Conservation (phyloP, 2,888 invertebrate species). For the Oscheius sp. region DNA sequence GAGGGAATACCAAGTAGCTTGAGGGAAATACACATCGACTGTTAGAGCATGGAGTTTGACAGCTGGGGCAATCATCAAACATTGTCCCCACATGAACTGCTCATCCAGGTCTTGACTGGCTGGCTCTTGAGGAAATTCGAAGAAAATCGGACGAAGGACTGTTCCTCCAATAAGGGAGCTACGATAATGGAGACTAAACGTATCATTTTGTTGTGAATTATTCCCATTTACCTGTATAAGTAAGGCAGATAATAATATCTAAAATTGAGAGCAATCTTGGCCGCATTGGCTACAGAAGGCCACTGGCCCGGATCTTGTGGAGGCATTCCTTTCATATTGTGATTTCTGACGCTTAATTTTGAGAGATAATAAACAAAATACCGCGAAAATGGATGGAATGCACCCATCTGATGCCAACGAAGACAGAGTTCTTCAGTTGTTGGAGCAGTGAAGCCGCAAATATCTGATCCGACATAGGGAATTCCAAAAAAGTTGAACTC, state of each 20-base stretch:
- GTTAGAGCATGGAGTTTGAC: slow-evolving; percentile 44
- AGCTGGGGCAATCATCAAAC: slow-evolving; percentile 63
- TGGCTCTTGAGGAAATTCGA: slow-evolving; percentile 59
- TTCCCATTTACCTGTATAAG: slow-evolving; percentile 41
- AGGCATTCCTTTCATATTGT: slow-evolving; percentile 35
- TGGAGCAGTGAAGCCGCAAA: slow-evolving; percentile 72
- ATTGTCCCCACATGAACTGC: slow-evolving; percentile 65
- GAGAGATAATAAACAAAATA: slow-evolving; percentile 23
- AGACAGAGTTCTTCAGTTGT: slow-evolving; percentile 75
- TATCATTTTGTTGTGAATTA: background rate
- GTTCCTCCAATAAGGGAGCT: slow-evolving; percentile 57
- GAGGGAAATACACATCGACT: slow-evolving; percentile 70
- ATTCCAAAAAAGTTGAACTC: slow-evolving; percentile 70
- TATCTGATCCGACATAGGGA: slow-evolving; percentile 70
- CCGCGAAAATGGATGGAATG: slow-evolving; percentile 64
- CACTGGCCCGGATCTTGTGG: slow-evolving; percentile 54
- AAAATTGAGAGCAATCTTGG: slow-evolving; percentile 44
- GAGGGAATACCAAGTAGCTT: slow-evolving; percentile 70
- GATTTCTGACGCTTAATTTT: too few species aligned
- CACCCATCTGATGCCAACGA: slow-evolving; percentile 75
- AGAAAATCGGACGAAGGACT: slow-evolving; percentile 62
- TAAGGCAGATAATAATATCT: slow-evolving; percentile 55
- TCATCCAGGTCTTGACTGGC: slow-evolving; percentile 38
- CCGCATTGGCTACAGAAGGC: slow-evolving; percentile 50
- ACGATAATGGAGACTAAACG: slow-evolving; percentile 57